Base-by-base conservation (phyloP, 2,888 invertebrate genomes). In the Synanthedon formicaeformis region DNA sequence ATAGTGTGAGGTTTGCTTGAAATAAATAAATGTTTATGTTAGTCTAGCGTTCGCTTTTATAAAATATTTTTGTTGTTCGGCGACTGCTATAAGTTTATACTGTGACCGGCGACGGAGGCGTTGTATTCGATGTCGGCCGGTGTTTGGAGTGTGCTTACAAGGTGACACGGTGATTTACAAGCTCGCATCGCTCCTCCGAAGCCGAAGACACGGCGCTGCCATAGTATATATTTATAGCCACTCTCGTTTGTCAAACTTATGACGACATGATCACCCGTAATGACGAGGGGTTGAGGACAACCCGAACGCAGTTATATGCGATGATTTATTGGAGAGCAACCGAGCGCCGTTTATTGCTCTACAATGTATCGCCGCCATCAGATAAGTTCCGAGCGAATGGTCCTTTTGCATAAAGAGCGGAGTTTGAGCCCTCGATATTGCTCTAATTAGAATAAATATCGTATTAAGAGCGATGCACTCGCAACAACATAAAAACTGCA, bases 361-460 rank as follows among this genome's bases (percentile, higher is more conserved):
- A 52, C 50, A 50, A 45, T 51, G 51, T 55, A 53, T 54, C 52
- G 34, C 45, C 50, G 41, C 48, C 52, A 55, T 55, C 55, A 50
- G 53, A 56, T 54, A 56, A 54, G 51, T 50, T 52, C 14, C 12
- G 34, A 23, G 27, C 18, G 40, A 50, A 56, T 52, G 53, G 52
- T 48, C 49, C 54, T 56, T 54, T 54, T 54, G 54, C 54, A 54
- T 56, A 54, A 54, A 55, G 34, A 48, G 50, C 50, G 40, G 53
- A 55, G 45, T 51, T 55, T 55, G 53, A 51, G 52, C 40, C 52
- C 49, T 45, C 41, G 48, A 50, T 51, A 51, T 27, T 23, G 40
- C 11, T 13, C 52, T 48, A 52, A 55, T 53, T 53, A 41, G 50
- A 50, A 52, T 54, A 52, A 52, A 55, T 40, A 51, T 50, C 50